Evolutionary conservation across 2,888 invertebrate species (phyloP).

Genomic region (Yponomeuta cagnagella): DNA sequence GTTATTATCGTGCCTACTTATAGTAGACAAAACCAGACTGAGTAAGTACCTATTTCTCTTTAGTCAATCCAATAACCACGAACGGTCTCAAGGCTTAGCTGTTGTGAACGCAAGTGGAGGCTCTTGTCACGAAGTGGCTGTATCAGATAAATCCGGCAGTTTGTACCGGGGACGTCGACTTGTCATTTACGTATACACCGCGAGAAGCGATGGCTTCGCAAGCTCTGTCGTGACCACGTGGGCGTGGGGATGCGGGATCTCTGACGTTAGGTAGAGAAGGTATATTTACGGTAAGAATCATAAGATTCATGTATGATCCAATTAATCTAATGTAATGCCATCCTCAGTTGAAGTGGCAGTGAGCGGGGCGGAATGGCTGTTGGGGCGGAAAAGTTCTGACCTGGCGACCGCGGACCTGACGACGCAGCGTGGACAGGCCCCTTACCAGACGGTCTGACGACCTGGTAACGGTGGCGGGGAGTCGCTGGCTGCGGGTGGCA

Average conservation of each 20-base stretch:
- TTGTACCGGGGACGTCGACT: conserved; percentile 55
- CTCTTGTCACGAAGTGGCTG: conserved; percentile 61
- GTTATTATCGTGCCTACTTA: too few relatives aligned
- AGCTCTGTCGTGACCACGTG: conserved; percentile 56
- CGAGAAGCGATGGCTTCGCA: conserved; percentile 16
- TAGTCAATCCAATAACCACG: background rate
- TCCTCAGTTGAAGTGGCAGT: too few relatives aligned
- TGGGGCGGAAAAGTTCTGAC: too few relatives aligned
- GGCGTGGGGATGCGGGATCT: conserved; percentile 32
- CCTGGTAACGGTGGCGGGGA: too few relatives aligned
- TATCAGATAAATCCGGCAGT: conserved; percentile 70
- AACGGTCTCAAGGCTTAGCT: background rate
- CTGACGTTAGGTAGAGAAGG: conserved; percentile 23
- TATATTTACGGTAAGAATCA: background rate
- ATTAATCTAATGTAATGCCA: too few relatives aligned
- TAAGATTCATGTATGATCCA: too few relatives aligned
- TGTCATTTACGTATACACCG: conserved; percentile 48
- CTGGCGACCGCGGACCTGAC: too few relatives aligned
- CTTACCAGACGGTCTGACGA: too few relatives aligned
- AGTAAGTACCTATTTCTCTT: background rate
- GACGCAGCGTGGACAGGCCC: too few relatives aligned
- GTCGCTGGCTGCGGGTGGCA: too few relatives aligned
- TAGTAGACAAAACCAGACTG: too few relatives aligned
- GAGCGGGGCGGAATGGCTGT: too few relatives aligned
- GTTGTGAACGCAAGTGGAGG: conserved; percentile 26